phyloP scores from a whole-genome alignment of 2,888 invertebrate genomes.

The Cephonodes hylas region DNA sequence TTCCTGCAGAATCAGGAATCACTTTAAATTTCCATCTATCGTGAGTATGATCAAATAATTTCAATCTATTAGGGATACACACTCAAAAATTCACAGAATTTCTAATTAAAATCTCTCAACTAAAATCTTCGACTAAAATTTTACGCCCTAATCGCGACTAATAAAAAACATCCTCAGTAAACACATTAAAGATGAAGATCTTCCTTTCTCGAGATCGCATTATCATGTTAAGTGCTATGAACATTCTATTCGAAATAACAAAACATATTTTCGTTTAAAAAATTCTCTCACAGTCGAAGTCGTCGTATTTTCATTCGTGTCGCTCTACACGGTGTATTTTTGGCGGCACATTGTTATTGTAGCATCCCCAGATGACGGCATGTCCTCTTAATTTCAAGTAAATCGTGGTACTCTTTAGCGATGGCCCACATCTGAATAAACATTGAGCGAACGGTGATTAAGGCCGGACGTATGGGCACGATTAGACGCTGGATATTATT shows the following conservation, averaged over 20 bases:
- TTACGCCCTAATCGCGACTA: neutral
- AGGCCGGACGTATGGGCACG: constrained; percentile 6
- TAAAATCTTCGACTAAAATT: neutral
- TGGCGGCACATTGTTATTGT: constrained; percentile 70
- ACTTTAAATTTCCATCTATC: too few species aligned
- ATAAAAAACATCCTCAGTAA: neutral
- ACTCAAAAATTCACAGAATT: too few species aligned
- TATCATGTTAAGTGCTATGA: constrained; percentile 2
- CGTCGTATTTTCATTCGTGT: constrained; percentile 28
- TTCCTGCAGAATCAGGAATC: too few species aligned
- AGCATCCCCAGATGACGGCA: constrained; percentile 66
- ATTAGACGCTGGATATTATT: neutral
- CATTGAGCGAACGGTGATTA: constrained; percentile 37
- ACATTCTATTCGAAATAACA: constrained; percentile 20
- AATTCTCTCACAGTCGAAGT: constrained; percentile 26
- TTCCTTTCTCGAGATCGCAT: neutral
- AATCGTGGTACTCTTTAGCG: constrained; percentile 70
- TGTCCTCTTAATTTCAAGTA: constrained; percentile 78
- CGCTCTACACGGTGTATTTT: constrained; percentile 63
- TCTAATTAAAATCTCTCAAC: too few species aligned
- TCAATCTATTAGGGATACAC: too few species aligned
- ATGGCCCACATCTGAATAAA: constrained; percentile 78
- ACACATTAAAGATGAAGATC: neutral
- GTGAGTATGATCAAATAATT: too few species aligned
- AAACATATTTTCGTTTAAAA: constrained; percentile 21